Percentiles rank a stretch among this genome's conserved stretches.
These are phyloP conservation scores for Epicampocera succincta DNA, from an alignment of 2,888 invertebrate genomes.

Conservation along the genomic window DNA sequence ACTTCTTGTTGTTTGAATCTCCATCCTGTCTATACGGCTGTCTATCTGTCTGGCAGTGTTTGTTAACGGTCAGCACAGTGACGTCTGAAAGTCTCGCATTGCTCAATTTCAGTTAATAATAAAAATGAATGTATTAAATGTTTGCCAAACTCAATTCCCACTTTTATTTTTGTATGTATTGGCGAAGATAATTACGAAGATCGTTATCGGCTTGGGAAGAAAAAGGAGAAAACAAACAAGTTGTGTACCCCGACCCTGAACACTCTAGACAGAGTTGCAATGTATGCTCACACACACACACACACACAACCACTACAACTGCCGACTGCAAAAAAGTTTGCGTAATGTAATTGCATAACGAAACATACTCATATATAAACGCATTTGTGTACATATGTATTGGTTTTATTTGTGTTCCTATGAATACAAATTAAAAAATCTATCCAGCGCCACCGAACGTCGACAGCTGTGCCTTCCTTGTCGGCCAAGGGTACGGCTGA, in stretches of 20 bases:
- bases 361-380: no score
- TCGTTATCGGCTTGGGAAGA: constrained; percentile 18
- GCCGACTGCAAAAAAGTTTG: constrained; percentile 15
- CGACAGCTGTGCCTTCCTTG: no score
- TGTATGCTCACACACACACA: constrained; percentile 11
- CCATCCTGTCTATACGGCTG: constrained; percentile 28
- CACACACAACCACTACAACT: constrained; percentile 20
- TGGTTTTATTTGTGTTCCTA: no score
- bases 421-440: no score
- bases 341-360: not conserved
- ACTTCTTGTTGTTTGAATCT: constrained; percentile 12
- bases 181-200: constrained; percentile 25
- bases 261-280: constrained; percentile 27
- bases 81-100: constrained; percentile 62
- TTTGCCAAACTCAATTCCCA: constrained; percentile 30
- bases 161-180: constrained; percentile 20
- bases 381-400: no score
- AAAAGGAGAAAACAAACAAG: constrained; percentile 32
- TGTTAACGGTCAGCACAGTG: constrained; percentile 57
- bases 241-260: constrained; percentile 61
- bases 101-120: constrained; percentile 45
- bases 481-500: no score
- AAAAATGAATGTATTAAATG: constrained; percentile 33
- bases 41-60: constrained; percentile 7
- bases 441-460: no score